Percentiles rank a stretch among this genome's conserved stretches.
Conservation (phyloP, 2,113 vertebrate genomes). For the Leptobrachium leishanense region DNA sequence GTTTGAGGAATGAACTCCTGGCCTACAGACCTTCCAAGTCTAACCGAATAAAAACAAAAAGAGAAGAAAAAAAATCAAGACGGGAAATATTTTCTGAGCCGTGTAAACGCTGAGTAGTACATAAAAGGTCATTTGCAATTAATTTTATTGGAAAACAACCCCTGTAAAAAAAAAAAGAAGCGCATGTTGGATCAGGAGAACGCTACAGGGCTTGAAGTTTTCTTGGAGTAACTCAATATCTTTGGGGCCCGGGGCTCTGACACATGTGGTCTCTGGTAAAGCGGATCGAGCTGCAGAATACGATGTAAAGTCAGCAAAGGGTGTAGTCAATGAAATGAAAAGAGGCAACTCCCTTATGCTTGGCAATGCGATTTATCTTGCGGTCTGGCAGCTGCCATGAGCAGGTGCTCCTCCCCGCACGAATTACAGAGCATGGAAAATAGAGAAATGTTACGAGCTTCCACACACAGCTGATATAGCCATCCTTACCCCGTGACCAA, state of each 20-base stretch:
- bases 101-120: constrained; percentile 10
- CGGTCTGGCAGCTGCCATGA: constrained; percentile 56
- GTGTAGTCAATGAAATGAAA: constrained; percentile 60
- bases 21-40: constrained; percentile 23
- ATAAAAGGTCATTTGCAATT: constrained; percentile 20
- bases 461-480: constrained; percentile 40
- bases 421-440: constrained; percentile 49
- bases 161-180: not conserved
- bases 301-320: constrained; percentile 53
- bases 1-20: constrained; percentile 17
- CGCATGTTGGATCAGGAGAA: constrained; percentile 1
- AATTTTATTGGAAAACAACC: constrained; percentile 21
- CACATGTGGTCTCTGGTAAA: constrained; percentile 41
- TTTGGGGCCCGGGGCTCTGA: constrained; percentile 48
- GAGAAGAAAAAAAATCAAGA: not conserved
- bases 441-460: constrained; percentile 49
- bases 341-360: constrained; percentile 56
- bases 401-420: constrained; percentile 56
- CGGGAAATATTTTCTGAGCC: constrained; percentile 28
- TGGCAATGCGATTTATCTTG: constrained; percentile 54
- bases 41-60: constrained; percentile 29
- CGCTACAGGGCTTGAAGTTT: constrained; percentile 50
- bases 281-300: constrained; percentile 52
- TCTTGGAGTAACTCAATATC: constrained; percentile 56
- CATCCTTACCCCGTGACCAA: constrained; percentile 20